Evolutionary conservation across 2,113 vertebrate genomes (phyloP).

Genomic region (Murina feae): DNA sequence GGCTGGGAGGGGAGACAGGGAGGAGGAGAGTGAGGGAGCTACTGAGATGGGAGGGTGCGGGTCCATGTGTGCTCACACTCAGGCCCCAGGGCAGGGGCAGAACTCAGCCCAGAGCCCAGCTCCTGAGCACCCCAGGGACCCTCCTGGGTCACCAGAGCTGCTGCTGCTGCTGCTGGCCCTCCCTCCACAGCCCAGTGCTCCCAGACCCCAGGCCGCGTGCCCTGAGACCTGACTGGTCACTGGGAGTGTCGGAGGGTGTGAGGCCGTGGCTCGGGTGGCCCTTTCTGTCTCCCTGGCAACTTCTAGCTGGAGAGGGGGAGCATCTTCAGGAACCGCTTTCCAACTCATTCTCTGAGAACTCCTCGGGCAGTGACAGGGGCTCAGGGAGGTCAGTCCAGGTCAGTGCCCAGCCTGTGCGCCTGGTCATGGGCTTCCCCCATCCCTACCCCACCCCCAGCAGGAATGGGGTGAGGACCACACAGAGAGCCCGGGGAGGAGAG

Average conservation of each 20-base stretch:
- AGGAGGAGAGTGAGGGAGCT: neutral
- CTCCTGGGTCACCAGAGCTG: neutral
- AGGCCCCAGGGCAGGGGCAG: neutral
- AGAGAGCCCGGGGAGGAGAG: neutral
- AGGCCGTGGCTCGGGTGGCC: neutral
- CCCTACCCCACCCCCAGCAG: neutral
- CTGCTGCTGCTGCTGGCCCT: neutral
- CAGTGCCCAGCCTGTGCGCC: neutral
- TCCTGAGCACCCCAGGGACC: neutral
- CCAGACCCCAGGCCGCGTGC: neutral
- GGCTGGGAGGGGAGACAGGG: neutral
- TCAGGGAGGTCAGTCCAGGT: neutral
- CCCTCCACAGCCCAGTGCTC: neutral
- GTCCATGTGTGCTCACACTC: neutral
- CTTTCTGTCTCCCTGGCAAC: neutral
- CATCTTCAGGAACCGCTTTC: neutral
- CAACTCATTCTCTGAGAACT: neutral
- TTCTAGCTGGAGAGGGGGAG: neutral
- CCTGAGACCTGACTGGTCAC: neutral
- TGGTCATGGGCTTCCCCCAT: neutral
- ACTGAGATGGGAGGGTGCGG: neutral
- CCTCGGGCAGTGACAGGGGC: neutral
- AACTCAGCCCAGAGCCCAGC: neutral
- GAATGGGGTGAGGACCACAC: neutral
- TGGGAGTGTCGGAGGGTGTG: neutral